A percentile compares a stretch with the other conserved stretches of the same genome.
Conservation (phyloP, 1,140 invertebrate genomes). For the Triops cancriformis region DNA sequence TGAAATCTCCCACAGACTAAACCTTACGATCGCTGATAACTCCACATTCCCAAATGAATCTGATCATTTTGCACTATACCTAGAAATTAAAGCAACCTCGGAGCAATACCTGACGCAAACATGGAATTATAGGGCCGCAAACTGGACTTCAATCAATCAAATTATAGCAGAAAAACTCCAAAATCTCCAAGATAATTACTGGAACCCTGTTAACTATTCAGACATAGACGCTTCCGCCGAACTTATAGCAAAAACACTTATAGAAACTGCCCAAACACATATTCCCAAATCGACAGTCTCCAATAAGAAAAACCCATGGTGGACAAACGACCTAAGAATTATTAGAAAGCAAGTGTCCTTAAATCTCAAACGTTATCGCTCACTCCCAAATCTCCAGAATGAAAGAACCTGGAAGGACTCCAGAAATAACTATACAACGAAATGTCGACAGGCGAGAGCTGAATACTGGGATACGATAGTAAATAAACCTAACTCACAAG, state of each 20-base stretch:
- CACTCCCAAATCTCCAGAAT: not conserved
- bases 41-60: conserved; percentile 1
- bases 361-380: not conserved
- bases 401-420: conserved; percentile 7
- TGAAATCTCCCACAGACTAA: not conserved
- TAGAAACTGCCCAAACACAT: no score
- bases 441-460: not conserved
- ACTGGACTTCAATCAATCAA: conserved; percentile 12
- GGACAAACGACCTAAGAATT: no score
- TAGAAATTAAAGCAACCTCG: not conserved
- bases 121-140: not conserved
- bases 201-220: no score
- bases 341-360: not conserved
- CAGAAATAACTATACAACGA: not conserved
- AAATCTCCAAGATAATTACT: conserved; percentile 40
- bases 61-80: not conserved
- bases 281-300: not conserved
- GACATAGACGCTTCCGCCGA: no score
- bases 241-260: no score
- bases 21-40: conserved; percentile 10
- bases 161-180: conserved; percentile 14
- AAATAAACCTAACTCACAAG: not conserved
- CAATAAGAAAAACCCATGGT: conserved; percentile 11
- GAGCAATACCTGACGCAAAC: conserved; percentile 13
- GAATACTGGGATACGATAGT: not conserved